phyloP scores from a whole-genome alignment of 1,140 invertebrate genomes.

The Dreissena rostriformis region DNA sequence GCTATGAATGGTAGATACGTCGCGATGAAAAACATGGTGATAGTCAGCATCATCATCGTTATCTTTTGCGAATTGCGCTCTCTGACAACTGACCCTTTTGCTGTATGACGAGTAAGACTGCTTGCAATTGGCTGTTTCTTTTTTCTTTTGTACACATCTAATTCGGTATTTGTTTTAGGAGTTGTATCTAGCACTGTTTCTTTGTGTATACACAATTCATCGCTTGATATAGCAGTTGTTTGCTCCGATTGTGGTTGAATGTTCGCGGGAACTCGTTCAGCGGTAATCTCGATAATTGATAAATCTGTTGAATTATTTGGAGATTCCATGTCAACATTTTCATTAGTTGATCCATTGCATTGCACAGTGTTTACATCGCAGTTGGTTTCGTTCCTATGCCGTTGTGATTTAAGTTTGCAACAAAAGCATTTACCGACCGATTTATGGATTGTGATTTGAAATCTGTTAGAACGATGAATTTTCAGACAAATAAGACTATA shows the following conservation, averaged over 20 bases:
- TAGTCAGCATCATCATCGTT: conserved; percentile 63
- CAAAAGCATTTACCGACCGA: background rate
- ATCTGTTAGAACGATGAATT: background rate
- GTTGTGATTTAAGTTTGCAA: background rate
- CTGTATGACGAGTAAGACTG: conserved; percentile 20
- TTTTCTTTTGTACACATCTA: background rate
- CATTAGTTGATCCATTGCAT: background rate
- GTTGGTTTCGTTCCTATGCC: no score
- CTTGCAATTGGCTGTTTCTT: conserved; percentile 10
- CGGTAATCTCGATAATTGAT: background rate
- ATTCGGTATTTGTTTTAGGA: background rate
- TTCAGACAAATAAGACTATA: background rate
- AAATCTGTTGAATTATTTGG: background rate
- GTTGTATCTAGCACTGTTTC: background rate
- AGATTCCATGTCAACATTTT: background rate
- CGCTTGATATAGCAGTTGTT: background rate
- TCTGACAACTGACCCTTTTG: background rate
- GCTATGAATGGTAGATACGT: conserved; percentile 63
- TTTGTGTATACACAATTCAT: background rate
- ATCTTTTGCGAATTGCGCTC: conserved; percentile 39
- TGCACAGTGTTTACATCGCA: no score
- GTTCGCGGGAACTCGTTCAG: background rate
- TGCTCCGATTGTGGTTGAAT: background rate
- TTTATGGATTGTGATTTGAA: background rate
- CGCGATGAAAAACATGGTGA: conserved; percentile 62